Evolutionary conservation across 2,113 vertebrate genomes (phyloP), one percentile per base, ranked within the genome.

Genomic region (Ammodytes marinus): DNA sequence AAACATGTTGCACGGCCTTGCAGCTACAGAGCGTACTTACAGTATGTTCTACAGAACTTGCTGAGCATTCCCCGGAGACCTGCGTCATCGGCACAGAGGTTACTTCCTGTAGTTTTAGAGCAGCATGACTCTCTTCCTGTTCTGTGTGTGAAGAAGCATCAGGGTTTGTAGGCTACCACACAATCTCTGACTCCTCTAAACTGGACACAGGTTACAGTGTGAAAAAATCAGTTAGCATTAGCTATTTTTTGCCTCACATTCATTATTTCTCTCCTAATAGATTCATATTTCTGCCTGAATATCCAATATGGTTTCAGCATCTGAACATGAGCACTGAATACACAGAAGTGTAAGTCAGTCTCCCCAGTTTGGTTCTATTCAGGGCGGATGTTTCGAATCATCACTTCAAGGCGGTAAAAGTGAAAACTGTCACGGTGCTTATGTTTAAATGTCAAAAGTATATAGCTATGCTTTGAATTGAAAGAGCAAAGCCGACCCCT

Each of bases 51-150:
- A 72, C 79, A 87, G 45, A 88, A 85, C 73, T 82, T 85, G 77
- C 84, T 74, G 79, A 89, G 85, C 58, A 53, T 89, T 88, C 91
- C 89, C 88, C 55, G 37, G 91, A 94, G 91, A 87, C 84, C 63
- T 89, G 88, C 88, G 79, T 93, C 91, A 93, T 90, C 71, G 46
- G 84, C 83, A 74, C 84, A 89, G 79, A 91, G 91, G 88, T 92
- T 90, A 92, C 86, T 92, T 93, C 89, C 91, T 93, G 91, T 91
- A 89, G 89, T 79, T 86, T 69, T 86, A 86, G 89, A 92, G 88
- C 88, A 92, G 89, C 86, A 77, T 81, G 86, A 90, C 61, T 89
- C 85, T 84, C 71, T 93, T 94, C 90, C 91, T 93, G 93, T 92
- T 89, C 89, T 85, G 64, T 72, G 64, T 82, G 85, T 80, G 76